phyloP scores from a whole-genome alignment of 2,797 vertebrate species.

The Chromis chromis region DNA sequence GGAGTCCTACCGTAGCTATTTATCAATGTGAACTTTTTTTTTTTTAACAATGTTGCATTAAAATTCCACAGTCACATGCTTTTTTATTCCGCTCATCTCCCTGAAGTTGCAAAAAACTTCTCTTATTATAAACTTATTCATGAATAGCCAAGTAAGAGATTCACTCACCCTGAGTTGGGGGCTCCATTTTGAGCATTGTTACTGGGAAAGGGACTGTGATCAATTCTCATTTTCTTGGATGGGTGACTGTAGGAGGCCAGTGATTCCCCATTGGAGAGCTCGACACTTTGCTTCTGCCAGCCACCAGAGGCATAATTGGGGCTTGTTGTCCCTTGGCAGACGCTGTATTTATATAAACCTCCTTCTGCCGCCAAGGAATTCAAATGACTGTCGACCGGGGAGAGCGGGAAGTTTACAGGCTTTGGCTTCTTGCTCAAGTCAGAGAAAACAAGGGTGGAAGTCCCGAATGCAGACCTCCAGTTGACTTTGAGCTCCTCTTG shows the following conservation, averaged over 20 bases:
- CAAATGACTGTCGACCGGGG: slow-evolving; percentile 72
- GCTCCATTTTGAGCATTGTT: slow-evolving; percentile 71
- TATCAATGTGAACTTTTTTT: slow-evolving; percentile 39
- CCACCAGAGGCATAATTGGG: slow-evolving; percentile 83
- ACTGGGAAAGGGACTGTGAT: slow-evolving; percentile 75
- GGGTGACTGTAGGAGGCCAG: slow-evolving; percentile 83
- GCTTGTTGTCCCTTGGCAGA: slow-evolving; percentile 80
- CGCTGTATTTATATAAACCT: slow-evolving; percentile 71
- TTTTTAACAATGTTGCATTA: slow-evolving; percentile 57
- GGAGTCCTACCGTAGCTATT: slow-evolving; percentile 27
- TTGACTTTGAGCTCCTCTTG: slow-evolving; percentile 91
- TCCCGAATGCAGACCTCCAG: slow-evolving; percentile 90
- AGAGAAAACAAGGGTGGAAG: slow-evolving; percentile 90
- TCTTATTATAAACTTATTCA: slow-evolving; percentile 78
- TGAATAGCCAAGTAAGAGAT: slow-evolving; percentile 64
- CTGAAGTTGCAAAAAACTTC: slow-evolving; percentile 73
- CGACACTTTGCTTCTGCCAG: slow-evolving; percentile 76
- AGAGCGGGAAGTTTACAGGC: slow-evolving; percentile 62
- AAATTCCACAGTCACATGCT: slow-evolving; percentile 55
- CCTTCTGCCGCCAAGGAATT: slow-evolving; percentile 76
- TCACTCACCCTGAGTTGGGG: slow-evolving; percentile 73
- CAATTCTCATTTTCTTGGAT: slow-evolving; percentile 91
- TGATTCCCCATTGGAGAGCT: slow-evolving; percentile 77
- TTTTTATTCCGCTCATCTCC: slow-evolving; percentile 58
- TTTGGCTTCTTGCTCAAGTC: slow-evolving; percentile 84